phyloP scores from a whole-genome alignment of 2,113 vertebrate species.

The Colinus virginianus region DNA sequence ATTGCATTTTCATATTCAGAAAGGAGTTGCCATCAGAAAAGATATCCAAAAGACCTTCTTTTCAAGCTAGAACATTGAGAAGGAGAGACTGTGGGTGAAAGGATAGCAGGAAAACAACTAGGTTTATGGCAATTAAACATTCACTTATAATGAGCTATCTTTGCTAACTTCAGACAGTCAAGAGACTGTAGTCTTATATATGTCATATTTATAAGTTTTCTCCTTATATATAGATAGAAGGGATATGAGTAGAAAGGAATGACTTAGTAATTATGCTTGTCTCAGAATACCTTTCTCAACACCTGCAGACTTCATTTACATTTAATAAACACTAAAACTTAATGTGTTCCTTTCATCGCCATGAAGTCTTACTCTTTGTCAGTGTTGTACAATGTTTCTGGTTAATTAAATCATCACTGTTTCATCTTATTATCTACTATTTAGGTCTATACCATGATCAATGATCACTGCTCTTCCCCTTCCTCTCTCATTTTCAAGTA shows the following conservation, averaged over 20 bases:
- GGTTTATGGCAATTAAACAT: neutral
- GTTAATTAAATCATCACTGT: neutral
- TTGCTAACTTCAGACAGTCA: neutral
- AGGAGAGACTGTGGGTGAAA: neutral
- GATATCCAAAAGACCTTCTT: neutral
- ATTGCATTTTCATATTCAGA: neutral
- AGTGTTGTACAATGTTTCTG: neutral
- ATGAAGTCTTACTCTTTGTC: neutral
- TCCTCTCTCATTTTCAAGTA: neutral
- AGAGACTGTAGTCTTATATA: neutral
- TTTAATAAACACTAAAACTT: neutral
- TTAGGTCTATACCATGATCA: neutral
- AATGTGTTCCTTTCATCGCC: too few species aligned
- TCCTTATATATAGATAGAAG: accelerated
- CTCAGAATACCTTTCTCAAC: neutral
- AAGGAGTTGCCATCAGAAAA: neutral
- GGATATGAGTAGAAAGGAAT: neutral
- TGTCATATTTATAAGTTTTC: too few species aligned
- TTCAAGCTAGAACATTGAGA: accelerated
- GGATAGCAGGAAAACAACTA: neutral
- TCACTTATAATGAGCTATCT: neutral
- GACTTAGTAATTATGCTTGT: neutral
- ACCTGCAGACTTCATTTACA: neutral
- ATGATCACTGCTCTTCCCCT: neutral
- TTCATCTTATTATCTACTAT: neutral